A percentile compares a stretch with the other conserved stretches of the same genome.
Evolutionary conservation across 1,140 invertebrate genomes (phyloP).

Genomic region (Drosophila rufa): DNA sequence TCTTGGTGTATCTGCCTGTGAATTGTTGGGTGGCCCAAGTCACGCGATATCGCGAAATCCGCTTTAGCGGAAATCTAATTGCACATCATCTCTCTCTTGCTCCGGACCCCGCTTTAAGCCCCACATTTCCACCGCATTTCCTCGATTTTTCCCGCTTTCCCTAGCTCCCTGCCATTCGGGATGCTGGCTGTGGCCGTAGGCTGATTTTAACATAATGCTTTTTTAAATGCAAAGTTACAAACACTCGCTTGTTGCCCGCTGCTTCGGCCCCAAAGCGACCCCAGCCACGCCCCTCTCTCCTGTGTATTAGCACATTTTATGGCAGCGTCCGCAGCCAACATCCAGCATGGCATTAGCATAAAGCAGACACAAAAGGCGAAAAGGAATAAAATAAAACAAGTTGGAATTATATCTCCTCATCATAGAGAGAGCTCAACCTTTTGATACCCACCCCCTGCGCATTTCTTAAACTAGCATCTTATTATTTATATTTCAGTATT

Average conservation of each 20-base stretch:
- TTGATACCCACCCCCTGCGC: constrained; percentile 25
- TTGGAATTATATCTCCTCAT: constrained; percentile 17
- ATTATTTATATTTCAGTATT: constrained; percentile 10
- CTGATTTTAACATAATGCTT: constrained; percentile 83
- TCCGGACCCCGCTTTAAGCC: constrained; percentile 2
- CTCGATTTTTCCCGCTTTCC: background rate
- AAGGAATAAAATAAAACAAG: constrained; percentile 63
- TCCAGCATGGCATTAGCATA: constrained; percentile 73
- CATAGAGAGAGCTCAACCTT: constrained; percentile 18
- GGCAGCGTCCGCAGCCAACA: constrained; percentile 60
- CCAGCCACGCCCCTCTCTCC: constrained; percentile 16
- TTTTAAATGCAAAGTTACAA: constrained; percentile 84
- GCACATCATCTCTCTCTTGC: constrained; percentile 69
- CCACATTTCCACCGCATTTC: constrained; percentile 10
- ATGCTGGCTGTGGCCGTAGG: constrained; percentile 69
- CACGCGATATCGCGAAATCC: constrained; percentile 82
- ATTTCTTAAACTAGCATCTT: constrained; percentile 11
- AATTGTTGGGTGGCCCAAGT: constrained; percentile 70
- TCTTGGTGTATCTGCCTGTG: constrained; percentile 40
- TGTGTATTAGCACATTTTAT: constrained; percentile 81
- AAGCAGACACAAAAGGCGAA: constrained; percentile 74
- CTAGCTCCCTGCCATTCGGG: constrained; percentile 24
- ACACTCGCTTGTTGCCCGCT: constrained; percentile 61
- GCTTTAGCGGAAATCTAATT: constrained; percentile 84
- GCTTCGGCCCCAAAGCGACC: constrained; percentile 29